Evolutionary conservation across 2,797 vertebrate genomes (phyloP).

Genomic region (Brachyrhaphis roseni): DNA sequence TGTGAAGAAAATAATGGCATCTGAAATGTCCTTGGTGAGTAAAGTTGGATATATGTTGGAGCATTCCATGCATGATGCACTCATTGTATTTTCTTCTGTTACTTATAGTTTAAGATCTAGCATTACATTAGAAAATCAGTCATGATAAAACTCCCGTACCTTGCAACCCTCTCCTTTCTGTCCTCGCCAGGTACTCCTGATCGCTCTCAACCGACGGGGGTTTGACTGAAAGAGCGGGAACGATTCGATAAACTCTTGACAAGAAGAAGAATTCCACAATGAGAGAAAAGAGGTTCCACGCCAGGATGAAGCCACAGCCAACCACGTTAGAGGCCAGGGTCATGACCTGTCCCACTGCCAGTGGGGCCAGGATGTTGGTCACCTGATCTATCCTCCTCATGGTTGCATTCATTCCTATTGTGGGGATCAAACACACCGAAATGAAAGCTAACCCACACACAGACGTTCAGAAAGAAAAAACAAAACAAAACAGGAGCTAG

Average conservation of each 20-base stretch:
- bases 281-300: slow-evolving; percentile 86
- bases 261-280: slow-evolving; percentile 87
- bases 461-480: slow-evolving; percentile 1
- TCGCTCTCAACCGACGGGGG: slow-evolving; percentile 64
- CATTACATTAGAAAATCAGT: neutral
- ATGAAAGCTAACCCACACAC: slow-evolving; percentile 39
- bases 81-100: neutral
- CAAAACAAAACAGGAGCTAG: slow-evolving; percentile 6
- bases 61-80: neutral
- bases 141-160: slow-evolving; percentile 49
- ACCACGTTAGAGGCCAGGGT: slow-evolving; percentile 84
- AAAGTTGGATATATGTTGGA: neutral
- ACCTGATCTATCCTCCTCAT: slow-evolving; percentile 84
- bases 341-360: slow-evolving; percentile 84
- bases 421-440: slow-evolving; percentile 56
- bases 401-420: slow-evolving; percentile 83
- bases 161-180: slow-evolving; percentile 66
- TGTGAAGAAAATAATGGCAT: neutral
- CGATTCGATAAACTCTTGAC: slow-evolving; percentile 82
- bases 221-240: slow-evolving; percentile 81
- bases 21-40: neutral
- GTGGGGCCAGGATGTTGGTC: slow-evolving; percentile 82
- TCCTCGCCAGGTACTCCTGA: slow-evolving; percentile 69
- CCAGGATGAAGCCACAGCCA: slow-evolving; percentile 85
- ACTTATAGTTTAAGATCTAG: neutral